Evolutionary conservation across 2,797 vertebrate species (phyloP).

Genomic region (Spondyliosoma cantharus): DNA sequence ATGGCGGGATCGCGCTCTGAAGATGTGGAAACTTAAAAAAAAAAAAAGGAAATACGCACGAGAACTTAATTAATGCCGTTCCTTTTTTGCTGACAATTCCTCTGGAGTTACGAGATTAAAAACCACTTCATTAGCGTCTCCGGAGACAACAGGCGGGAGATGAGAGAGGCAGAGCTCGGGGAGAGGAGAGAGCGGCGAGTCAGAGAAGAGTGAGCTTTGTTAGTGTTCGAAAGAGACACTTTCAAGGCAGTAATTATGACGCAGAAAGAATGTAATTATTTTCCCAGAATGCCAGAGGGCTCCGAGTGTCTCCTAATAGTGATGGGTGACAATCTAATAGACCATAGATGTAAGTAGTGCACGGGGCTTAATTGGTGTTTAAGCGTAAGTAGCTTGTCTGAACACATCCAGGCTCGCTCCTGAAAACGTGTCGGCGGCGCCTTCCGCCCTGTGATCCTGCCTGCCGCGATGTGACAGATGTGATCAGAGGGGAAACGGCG

Average conservation of each 20-base stretch:
- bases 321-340: slow-evolving; percentile 81
- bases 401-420: slow-evolving; percentile 50
- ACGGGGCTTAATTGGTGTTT: slow-evolving; percentile 76
- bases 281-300: slow-evolving; percentile 75
- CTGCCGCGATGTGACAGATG: slow-evolving; percentile 70
- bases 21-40: slow-evolving; percentile 47
- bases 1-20: background rate
- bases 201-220: slow-evolving; percentile 65
- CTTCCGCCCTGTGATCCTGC: slow-evolving; percentile 63
- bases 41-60: slow-evolving; percentile 30
- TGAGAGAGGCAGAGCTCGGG: slow-evolving; percentile 64
- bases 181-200: slow-evolving; percentile 36
- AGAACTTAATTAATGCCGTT: slow-evolving; percentile 70
- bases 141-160: slow-evolving; percentile 70
- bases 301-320: slow-evolving; percentile 70
- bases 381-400: slow-evolving; percentile 71
- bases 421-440: slow-evolving; percentile 46
- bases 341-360: slow-evolving; percentile 59
- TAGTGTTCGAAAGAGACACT: slow-evolving; percentile 72
- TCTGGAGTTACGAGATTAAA: slow-evolving; percentile 74
- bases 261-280: slow-evolving; percentile 79
- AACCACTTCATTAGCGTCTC: slow-evolving; percentile 79
- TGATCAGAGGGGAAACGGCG: slow-evolving; percentile 61
- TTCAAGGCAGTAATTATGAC: slow-evolving; percentile 80
- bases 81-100: slow-evolving; percentile 56